Conservation (phyloP, 1,140 invertebrate genomes). For the Drosophila ficusphila region DNA sequence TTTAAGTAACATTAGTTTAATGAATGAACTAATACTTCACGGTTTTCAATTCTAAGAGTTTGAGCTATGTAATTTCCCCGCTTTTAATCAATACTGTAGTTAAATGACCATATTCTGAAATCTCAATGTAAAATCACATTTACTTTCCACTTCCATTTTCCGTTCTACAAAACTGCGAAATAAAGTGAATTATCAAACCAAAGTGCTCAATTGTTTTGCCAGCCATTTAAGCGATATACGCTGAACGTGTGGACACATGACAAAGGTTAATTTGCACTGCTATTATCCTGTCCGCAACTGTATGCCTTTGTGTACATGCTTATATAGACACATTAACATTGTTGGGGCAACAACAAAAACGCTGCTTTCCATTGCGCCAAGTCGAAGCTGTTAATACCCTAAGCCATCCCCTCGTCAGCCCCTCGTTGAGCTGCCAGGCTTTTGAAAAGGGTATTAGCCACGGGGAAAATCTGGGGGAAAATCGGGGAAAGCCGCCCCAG, state of each 20-base stretch:
- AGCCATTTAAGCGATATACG: neutral
- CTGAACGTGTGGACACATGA: neutral
- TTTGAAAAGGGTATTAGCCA: slow-evolving; percentile 53
- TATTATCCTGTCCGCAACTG: slow-evolving; percentile 23
- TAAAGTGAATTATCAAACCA: slow-evolving; percentile 5
- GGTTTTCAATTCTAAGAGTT: too few species aligned
- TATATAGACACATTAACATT: slow-evolving; percentile 51
- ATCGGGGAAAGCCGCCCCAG: neutral
- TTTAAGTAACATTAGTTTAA: too few species aligned
- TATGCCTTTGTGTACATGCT: slow-evolving; percentile 27
- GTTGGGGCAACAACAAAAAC: slow-evolving; percentile 33
- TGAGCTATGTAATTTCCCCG: too few species aligned
- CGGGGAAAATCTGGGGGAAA: neutral
- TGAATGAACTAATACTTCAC: too few species aligned
- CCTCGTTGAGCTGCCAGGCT: slow-evolving; percentile 27
- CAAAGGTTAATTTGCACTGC: slow-evolving; percentile 26
- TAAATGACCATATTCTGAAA: too few species aligned
- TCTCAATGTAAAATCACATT: too few species aligned
- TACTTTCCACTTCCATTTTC: neutral
- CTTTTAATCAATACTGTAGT: too few species aligned
- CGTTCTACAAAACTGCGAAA: neutral
- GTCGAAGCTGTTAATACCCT: slow-evolving; percentile 48
- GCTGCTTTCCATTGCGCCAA: slow-evolving; percentile 23
- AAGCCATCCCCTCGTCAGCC: neutral
- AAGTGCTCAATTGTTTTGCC: neutral